Percentiles rank a stretch among this genome's conserved stretches.
phyloP scores from a whole-genome alignment of 2,113 vertebrate species.

The Eubucco bourcierii region DNA sequence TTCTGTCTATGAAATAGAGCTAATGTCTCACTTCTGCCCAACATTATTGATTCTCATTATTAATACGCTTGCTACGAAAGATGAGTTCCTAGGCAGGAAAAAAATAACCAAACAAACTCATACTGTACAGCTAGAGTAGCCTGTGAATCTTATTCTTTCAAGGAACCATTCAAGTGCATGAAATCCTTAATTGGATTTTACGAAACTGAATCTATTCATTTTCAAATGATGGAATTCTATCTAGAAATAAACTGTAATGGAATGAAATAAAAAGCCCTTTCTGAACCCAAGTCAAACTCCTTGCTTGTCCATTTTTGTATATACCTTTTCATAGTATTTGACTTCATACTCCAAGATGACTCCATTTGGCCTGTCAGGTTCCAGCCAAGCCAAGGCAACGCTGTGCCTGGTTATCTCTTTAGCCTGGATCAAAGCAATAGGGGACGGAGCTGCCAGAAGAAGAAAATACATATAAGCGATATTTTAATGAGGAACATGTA shows the following conservation, averaged over 20 bases:
- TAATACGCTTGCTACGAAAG: constrained; percentile 25
- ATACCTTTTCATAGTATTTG: constrained; percentile 98
- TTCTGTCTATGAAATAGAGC: constrained; percentile 49
- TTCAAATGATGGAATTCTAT: constrained; percentile 21
- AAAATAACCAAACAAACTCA: constrained; percentile 8
- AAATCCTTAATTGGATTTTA: constrained; percentile 65
- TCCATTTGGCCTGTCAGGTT: constrained; percentile 93
- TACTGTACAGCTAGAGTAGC: neutral
- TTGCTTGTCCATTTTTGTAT: neutral
- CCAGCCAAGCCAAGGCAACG: constrained; percentile 91
- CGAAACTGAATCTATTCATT: constrained; percentile 36
- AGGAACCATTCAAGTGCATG: constrained; percentile 32
- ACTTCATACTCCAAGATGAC: constrained; percentile 98
- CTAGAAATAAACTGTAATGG: neutral
- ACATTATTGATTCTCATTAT: constrained; percentile 65
- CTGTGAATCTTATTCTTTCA: constrained; percentile 15
- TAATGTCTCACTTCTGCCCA: constrained; percentile 62
- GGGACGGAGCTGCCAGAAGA: constrained; percentile 85
- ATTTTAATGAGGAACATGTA: neutral
- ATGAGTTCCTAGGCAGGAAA: constrained; percentile 32
- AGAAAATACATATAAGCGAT: neutral
- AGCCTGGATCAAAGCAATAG: constrained; percentile 90
- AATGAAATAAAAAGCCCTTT: neutral
- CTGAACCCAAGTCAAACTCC: neutral
- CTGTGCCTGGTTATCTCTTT: constrained; percentile 97